Evolutionary conservation across 2,113 vertebrate species (phyloP), one percentile per base, ranked within the genome.

Genomic region (Prietella phreatophila): DNA sequence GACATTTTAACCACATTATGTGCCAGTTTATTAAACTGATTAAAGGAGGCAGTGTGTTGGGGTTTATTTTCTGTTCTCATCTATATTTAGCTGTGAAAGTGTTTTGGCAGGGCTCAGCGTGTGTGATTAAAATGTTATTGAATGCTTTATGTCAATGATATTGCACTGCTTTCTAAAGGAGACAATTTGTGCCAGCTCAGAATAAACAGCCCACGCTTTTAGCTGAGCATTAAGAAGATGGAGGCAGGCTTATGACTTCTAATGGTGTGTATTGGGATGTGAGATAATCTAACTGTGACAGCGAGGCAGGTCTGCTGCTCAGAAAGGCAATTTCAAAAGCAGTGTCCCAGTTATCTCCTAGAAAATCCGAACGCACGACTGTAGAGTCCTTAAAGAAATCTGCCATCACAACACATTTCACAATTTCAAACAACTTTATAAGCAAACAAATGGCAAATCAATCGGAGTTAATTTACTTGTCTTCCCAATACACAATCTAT

Each of bases 111-210:
- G 85, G 85, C 82, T 80, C 47, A 83, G 83, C 58, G 87, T 86
- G 75, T 85, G 82, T 88, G 83, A 90, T 91, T 90, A 85, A 90
- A 90, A 88, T 90, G 87, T 90, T 90, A 91, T 90, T 88, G 87
- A 88, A 89, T 87, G 89, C 88, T 90, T 89, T 89, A 89, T 90
- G 87, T 88, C 91, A 88, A 85, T 90, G 89, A 88, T 87, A 87
- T 87, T 87, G 90, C 88, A 80, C 76, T 83, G 88, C 82, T 84
- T 90, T 88, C 90, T 86, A 89, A 91, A 87, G 36, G 76, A 89
- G 90, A 87, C 82, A 82, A 85, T 84, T 78, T 75, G 90, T 47
- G 87, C 90, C 85, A 60, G 81, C 84, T 76, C 73, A 87, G 86
- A 90, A 89, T 84, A 86, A 69, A 89, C 89, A 87, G 83, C 84